phyloP scores from a whole-genome alignment of 2,113 vertebrate species.

The Rattus rattus region DNA sequence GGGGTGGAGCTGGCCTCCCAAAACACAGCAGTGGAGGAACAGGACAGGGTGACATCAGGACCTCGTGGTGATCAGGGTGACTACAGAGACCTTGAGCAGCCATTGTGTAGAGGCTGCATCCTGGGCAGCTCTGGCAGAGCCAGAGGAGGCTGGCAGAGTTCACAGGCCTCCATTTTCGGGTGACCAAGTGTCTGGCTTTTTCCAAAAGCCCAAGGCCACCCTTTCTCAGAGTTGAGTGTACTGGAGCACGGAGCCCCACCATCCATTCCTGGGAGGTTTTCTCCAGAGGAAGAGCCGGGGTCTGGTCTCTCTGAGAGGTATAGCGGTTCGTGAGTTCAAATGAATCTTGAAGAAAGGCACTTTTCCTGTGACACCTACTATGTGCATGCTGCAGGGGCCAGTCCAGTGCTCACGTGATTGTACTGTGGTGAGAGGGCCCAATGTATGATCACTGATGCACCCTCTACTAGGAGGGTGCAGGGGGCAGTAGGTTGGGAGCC shows the following conservation, averaged over 20 bases:
- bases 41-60: background rate
- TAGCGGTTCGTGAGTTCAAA: background rate
- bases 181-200: background rate
- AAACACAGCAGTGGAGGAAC: background rate
- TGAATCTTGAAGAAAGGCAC: background rate
- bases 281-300: background rate
- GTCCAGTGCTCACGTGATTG: background rate
- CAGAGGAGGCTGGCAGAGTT: background rate
- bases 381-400: background rate
- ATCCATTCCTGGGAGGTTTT: background rate
- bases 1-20: background rate
- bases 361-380: background rate
- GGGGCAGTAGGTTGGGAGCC: background rate
- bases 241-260: background rate
- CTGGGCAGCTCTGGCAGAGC: background rate
- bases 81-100: too few species aligned
- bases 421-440: background rate
- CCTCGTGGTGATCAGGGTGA: background rate
- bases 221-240: background rate
- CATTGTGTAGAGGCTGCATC: too few species aligned
- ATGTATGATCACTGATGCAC: background rate
- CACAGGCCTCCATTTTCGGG: background rate
- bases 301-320: background rate
- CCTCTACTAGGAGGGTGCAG: background rate
- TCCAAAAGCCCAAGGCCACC: background rate